Conservation (phyloP, 1,140 invertebrate genomes). For the Bombus picipes region DNA sequence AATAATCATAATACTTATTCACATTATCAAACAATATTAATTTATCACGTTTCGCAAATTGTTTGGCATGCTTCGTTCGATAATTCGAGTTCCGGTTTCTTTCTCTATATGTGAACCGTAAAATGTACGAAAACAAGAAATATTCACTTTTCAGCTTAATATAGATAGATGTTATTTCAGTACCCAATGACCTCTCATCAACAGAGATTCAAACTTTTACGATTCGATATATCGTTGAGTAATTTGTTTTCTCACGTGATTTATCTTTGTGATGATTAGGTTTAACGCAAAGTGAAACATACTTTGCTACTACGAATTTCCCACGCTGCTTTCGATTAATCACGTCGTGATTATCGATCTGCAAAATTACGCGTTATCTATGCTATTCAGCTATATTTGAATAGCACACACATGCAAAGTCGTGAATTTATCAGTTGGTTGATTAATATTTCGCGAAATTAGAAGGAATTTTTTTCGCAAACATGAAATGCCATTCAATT, state of each 20-base stretch:
- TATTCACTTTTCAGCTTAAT: slow-evolving; percentile 45
- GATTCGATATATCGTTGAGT: neutral
- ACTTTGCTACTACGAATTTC: neutral
- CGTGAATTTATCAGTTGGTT: neutral
- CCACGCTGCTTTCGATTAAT: neutral
- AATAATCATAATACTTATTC: neutral
- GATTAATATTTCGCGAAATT: neutral
- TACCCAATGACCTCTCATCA: neutral
- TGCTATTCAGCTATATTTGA: neutral
- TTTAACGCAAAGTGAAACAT: neutral
- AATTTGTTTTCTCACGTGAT: neutral
- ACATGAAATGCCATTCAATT: neutral
- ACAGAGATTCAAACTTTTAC: neutral
- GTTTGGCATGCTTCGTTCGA: neutral
- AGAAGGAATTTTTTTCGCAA: neutral
- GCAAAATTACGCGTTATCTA: neutral
- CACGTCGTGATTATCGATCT: neutral
- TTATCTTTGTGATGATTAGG: neutral
- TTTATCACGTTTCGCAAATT: neutral
- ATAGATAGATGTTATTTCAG: slow-evolving; percentile 29
- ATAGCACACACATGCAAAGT: neutral
- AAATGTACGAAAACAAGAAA: neutral
- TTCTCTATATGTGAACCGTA: slow-evolving; percentile 30
- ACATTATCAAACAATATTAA: neutral
- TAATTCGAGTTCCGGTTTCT: neutral